Percentiles rank a stretch among this genome's conserved stretches.
phyloP scores from a whole-genome alignment of 2,113 vertebrate species.

The Bagarius yarrelli region DNA sequence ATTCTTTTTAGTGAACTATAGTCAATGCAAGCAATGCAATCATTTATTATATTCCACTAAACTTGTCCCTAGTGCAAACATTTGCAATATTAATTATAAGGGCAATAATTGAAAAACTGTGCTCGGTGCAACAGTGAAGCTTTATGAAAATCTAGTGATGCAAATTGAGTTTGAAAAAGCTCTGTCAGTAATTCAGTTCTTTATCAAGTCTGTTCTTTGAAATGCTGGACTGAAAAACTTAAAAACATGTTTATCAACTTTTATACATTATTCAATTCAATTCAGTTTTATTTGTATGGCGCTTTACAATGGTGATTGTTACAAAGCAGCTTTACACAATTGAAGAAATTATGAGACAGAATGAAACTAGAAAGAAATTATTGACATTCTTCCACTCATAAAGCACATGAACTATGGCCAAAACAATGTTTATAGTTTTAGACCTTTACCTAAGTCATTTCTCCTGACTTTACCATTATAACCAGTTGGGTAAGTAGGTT shows the following conservation, averaged over 20 bases:
- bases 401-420: not conserved
- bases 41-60: not conserved
- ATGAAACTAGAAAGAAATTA: too few species aligned
- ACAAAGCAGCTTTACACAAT: too few species aligned
- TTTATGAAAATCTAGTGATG: slow-evolving; percentile 1
- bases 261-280: not conserved
- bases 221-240: not conserved
- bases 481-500: not conserved
- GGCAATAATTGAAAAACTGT: not conserved
- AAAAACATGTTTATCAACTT: not conserved
- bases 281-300: too few species aligned
- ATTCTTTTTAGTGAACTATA: too few species aligned
- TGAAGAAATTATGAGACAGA: too few species aligned
- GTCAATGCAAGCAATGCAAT: too few species aligned
- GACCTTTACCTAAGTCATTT: not conserved
- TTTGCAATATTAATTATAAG: too few species aligned
- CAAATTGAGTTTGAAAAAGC: not conserved
- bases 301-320: too few species aligned
- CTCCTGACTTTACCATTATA: not conserved
- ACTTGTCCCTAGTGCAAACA: not conserved
- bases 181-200: not conserved
- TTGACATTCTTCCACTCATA: not conserved
- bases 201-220: not conserved
- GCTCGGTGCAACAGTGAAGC: not conserved
- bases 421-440: not conserved